Conservation (phyloP, 2,113 vertebrate species). For the Zosterops borbonicus region DNA sequence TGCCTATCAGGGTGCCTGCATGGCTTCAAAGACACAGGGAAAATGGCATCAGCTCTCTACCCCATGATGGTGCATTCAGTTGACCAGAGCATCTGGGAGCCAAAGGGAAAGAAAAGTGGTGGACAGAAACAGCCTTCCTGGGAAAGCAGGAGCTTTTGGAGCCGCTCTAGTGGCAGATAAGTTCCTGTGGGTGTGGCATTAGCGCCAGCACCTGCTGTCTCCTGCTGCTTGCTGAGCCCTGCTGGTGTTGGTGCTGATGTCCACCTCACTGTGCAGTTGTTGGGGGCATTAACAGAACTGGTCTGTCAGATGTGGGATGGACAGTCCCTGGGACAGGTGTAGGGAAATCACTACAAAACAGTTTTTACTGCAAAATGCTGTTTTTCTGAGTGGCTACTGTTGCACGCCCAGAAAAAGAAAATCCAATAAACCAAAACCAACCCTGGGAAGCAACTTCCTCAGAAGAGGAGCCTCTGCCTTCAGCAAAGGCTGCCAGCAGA, state of each 20-base stretch:
- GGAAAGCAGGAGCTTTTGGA: not conserved
- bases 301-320: rapidly evolving
- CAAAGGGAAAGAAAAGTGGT: not conserved
- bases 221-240: not conserved
- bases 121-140: not conserved
- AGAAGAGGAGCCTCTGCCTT: not conserved
- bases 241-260: not conserved
- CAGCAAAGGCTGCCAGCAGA: not conserved
- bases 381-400: rapidly evolving
- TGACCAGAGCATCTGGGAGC: no score
- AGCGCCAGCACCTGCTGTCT: rapidly evolving
- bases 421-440: not conserved
- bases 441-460: not conserved
- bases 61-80: rapidly evolving
- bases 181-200: rapidly evolving
- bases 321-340: not conserved
- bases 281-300: not conserved
- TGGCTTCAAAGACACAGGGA: not conserved
- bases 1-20: rapidly evolving
- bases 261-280: not conserved
- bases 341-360: rapidly evolving
- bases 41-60: not conserved
- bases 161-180: not conserved
- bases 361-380: not conserved
- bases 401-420: not conserved